phyloP scores from a whole-genome alignment of 1,140 invertebrate genomes.

The Leguminivora glycinivorella region DNA sequence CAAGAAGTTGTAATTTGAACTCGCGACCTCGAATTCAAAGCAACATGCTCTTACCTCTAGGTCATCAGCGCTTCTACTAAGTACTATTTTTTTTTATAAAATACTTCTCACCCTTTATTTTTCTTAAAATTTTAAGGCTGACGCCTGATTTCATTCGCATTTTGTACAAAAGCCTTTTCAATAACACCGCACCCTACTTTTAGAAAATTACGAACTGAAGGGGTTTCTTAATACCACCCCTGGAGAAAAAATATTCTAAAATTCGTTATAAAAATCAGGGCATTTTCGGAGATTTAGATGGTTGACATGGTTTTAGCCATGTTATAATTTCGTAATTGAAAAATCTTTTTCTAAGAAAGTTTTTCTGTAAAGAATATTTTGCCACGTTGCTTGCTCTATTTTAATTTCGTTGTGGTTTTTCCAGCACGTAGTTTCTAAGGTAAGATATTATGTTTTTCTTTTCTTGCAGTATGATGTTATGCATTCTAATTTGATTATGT shows the following conservation, averaged over 20 bases:
- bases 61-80: no score
- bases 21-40: no score
- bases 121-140: slow-evolving; percentile 44
- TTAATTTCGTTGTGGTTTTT: no score
- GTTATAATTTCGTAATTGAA: slow-evolving; percentile 12
- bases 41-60: no score
- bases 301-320: slow-evolving; percentile 17
- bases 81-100: slow-evolving; percentile 28
- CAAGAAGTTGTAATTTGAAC: no score
- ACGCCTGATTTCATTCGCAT: slow-evolving; percentile 48
- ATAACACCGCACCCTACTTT: slow-evolving; percentile 51
- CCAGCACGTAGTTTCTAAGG: no score
- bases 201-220: slow-evolving; percentile 52
- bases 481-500: not conserved
- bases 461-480: not conserved
- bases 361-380: not conserved
- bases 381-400: no score
- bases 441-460: no score
- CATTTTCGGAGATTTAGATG: slow-evolving; percentile 10
- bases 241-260: slow-evolving; percentile 33
- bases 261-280: slow-evolving; percentile 15
- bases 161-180: slow-evolving; percentile 57
- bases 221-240: slow-evolving; percentile 40
- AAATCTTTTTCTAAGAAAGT: not conserved
- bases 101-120: slow-evolving; percentile 49